Evolutionary conservation across 35 echinoderm and acorn worm species (phyloP).

Genomic region (Diadema setosum): DNA sequence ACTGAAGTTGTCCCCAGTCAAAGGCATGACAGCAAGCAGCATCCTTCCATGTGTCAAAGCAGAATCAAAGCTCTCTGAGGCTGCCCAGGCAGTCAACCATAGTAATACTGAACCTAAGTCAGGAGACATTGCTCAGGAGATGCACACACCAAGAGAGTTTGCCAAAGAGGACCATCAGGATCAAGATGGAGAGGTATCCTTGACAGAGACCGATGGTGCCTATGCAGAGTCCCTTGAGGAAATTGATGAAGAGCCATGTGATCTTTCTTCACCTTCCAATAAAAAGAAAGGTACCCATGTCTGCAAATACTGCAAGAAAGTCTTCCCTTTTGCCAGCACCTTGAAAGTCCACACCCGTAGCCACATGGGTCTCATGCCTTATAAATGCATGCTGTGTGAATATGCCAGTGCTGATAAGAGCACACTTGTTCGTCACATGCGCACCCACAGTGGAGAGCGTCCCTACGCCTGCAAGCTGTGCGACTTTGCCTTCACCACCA

Average conservation of each 20-base stretch:
- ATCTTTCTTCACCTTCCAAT: constrained; percentile 3
- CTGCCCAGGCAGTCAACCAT: background rate
- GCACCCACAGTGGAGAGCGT: constrained; percentile 95
- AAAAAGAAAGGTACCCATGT: constrained; percentile 52
- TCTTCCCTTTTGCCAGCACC: constrained; percentile 74
- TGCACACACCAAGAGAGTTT: constrained; percentile 69
- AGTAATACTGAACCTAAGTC: constrained; percentile 30
- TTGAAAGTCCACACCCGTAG: constrained; percentile 87
- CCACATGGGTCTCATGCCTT: constrained; percentile 87
- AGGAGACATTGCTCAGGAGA: constrained; percentile 63
- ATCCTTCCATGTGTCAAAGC: constrained; percentile 12
- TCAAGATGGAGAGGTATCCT: background rate
- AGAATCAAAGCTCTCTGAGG: background rate
- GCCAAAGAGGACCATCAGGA: constrained; percentile 16
- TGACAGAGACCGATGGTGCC: background rate
- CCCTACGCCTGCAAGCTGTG: constrained; percentile 90
- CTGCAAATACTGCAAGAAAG: constrained; percentile 89
- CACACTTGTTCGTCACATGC: constrained; percentile 94
- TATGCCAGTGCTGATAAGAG: constrained; percentile 99
- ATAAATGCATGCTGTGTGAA: constrained; percentile 87
- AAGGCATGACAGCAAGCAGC: constrained; percentile 36
- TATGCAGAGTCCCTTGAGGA: background rate
- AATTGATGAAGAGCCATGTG: constrained; percentile 20
- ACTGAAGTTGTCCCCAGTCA: constrained; percentile 42
- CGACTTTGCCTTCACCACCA: constrained; percentile 97